These are phyloP conservation scores for Octodon degus DNA, from an alignment of 2,113 vertebrate genomes.

Conservation along the genomic window DNA sequence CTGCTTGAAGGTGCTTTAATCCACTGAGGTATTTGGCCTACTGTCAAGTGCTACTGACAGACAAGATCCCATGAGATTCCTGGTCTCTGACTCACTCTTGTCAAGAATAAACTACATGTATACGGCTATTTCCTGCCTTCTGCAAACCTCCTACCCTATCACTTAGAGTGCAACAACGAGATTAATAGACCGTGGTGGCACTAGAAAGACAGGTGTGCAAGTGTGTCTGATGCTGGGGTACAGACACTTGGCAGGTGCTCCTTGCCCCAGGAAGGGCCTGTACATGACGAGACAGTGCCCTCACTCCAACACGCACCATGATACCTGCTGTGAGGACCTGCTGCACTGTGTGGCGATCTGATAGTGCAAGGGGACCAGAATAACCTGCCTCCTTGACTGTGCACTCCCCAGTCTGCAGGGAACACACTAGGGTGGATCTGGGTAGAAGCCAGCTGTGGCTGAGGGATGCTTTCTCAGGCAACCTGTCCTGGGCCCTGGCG, in stretches of 20 bases:
- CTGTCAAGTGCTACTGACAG: rapidly evolving
- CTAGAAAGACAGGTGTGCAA: neutral
- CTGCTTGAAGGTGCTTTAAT: no score
- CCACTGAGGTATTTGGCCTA: no score
- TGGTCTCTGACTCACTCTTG: neutral
- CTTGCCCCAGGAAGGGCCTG: neutral
- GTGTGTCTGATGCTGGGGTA: neutral
- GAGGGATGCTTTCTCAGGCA: neutral
- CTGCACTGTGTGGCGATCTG: rapidly evolving
- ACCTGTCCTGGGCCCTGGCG: neutral
- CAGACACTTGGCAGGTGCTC: neutral
- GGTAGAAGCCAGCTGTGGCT: rapidly evolving
- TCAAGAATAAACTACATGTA: rapidly evolving
- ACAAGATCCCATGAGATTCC: neutral
- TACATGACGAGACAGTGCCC: rapidly evolving
- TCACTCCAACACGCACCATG: rapidly evolving
- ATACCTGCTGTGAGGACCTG: no score
- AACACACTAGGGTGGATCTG: rapidly evolving
- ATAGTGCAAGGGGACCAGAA: neutral
- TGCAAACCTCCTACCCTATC: neutral
- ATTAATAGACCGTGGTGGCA: neutral
- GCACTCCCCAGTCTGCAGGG: no score
- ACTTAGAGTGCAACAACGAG: neutral
- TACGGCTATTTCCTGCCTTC: neutral
- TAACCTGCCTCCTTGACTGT: rapidly evolving